Conservation (phyloP, 2,797 vertebrate genomes). For the Propithecus perrieri region DNA sequence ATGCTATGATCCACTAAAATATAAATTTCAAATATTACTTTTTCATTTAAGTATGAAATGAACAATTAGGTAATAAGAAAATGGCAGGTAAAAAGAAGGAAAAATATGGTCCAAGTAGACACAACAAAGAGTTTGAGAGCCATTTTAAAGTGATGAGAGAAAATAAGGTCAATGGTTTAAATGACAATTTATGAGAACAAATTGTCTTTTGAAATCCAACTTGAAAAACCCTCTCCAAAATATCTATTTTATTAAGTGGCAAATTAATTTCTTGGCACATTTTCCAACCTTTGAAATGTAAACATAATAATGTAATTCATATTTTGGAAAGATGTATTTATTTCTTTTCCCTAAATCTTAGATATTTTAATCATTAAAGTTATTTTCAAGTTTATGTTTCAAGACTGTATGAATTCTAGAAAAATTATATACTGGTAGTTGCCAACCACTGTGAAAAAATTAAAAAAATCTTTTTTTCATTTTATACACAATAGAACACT, state of each 20-base stretch:
- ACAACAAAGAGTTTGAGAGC: background rate
- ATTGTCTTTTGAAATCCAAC: background rate
- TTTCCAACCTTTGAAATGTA: constrained; percentile 1
- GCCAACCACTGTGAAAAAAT: background rate
- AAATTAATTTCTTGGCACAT: background rate
- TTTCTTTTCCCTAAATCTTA: background rate
- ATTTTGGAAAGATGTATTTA: background rate
- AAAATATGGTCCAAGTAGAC: background rate
- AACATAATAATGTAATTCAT: background rate
- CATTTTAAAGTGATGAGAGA: background rate
- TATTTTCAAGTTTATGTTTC: constrained; percentile 7
- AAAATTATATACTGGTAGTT: background rate
- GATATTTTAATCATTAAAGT: background rate
- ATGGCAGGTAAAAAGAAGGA: background rate
- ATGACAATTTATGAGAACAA: background rate
- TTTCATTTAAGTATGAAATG: background rate
- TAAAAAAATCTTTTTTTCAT: too few relatives aligned
- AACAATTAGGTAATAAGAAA: background rate
- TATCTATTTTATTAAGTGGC: background rate
- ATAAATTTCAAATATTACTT: constrained; percentile 9
- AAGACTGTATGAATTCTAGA: background rate
- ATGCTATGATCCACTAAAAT: background rate
- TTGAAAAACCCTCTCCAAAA: constrained; percentile 15
- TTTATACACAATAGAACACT: background rate
- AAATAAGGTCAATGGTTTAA: background rate